Evolutionary conservation across 2,113 vertebrate genomes (phyloP).

Genomic region (Cranoglanis bouderius): DNA sequence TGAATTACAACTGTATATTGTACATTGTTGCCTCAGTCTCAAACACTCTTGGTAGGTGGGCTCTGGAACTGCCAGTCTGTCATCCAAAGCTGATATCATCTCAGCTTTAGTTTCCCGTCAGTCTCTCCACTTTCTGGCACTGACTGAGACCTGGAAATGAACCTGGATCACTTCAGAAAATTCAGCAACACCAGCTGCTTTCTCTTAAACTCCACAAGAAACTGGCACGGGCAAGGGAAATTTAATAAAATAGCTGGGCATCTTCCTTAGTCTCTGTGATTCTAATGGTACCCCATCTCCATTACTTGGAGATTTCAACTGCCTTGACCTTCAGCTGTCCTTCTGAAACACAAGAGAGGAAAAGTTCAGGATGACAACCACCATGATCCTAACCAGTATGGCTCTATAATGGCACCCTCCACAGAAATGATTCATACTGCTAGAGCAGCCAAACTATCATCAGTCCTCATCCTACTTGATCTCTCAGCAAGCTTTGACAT

Average conservation of each 20-base stretch:
- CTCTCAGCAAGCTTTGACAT: background rate
- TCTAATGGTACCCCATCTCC: background rate
- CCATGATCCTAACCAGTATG: background rate
- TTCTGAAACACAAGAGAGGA: background rate
- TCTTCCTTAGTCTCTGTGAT: background rate
- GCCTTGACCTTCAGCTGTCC: background rate
- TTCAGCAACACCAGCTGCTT: background rate
- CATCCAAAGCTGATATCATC: constrained; percentile 9
- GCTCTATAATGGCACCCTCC: background rate
- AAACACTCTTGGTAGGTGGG: background rate
- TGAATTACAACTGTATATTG: background rate
- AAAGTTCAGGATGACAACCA: background rate
- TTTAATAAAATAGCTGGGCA: background rate
- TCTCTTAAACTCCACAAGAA: background rate
- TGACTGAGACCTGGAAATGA: background rate
- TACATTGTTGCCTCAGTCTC: background rate
- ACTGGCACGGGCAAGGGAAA: background rate
- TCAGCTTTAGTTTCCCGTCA: background rate
- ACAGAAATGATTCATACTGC: background rate
- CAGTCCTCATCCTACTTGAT: background rate
- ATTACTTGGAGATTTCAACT: background rate
- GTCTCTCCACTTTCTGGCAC: background rate
- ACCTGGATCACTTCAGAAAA: background rate
- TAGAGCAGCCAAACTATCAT: background rate
- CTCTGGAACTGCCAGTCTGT: background rate